A percentile compares a stretch with the other conserved stretches of the same genome.
These are phyloP conservation scores for Lycodopsis pacificus DNA, from an alignment of 2,797 vertebrate genomes.

Conservation along the genomic window DNA sequence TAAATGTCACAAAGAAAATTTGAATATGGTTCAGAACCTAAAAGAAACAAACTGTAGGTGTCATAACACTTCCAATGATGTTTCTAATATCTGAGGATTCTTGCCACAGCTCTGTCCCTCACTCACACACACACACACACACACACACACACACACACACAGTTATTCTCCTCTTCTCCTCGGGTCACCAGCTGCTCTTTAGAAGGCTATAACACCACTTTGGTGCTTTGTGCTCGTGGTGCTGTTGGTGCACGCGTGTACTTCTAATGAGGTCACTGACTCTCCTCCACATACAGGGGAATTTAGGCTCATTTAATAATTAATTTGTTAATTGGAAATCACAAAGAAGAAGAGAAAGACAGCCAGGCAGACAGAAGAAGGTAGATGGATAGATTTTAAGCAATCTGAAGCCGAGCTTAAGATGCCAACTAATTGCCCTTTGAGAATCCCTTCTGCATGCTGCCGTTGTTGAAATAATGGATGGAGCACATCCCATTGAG, in stretches of 20 bases:
- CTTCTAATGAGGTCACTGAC: constrained; percentile 68
- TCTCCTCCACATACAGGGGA: constrained; percentile 60
- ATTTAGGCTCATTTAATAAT: constrained; percentile 75
- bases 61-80: constrained; percentile 25
- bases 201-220: constrained; percentile 45
- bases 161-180: constrained; percentile 10
- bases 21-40: constrained; percentile 18
- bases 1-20: constrained; percentile 1
- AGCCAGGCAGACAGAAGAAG: constrained; percentile 10
- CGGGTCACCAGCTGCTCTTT: constrained; percentile 57
- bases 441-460: constrained; percentile 22
- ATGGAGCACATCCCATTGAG: constrained; percentile 21
- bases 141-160: neutral
- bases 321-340: constrained; percentile 74
- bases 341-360: constrained; percentile 43
- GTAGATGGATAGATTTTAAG: constrained; percentile 20
- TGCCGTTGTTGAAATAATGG: constrained; percentile 7
- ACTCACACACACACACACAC: neutral
- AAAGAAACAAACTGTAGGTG: constrained; percentile 23
- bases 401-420: neutral
- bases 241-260: constrained; percentile 15
- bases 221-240: constrained; percentile 36
- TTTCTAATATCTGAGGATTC: constrained; percentile 16
- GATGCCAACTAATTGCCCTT: constrained; percentile 15
- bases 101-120: neutral